phyloP scores from a whole-genome alignment of 2,113 vertebrate species.

The Menidia beryllina region DNA sequence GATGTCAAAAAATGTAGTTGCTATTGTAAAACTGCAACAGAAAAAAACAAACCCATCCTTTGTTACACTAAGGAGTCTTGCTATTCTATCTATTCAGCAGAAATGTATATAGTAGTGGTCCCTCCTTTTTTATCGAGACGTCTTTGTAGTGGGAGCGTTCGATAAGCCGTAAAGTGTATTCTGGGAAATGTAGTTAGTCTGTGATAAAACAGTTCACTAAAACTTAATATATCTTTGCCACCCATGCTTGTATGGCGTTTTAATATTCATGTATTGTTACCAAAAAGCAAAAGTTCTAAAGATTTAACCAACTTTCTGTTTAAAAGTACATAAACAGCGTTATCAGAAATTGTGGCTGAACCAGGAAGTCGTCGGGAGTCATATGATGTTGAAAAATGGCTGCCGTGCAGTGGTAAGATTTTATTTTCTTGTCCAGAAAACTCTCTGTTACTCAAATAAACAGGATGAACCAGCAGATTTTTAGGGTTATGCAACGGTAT shows the following conservation, averaged over 20 bases:
- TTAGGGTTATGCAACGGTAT: fast-evolving
- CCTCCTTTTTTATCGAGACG: not conserved
- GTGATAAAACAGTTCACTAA: not conserved
- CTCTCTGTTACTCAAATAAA: not conserved
- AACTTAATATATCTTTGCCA: not conserved
- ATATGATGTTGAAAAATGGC: conserved; percentile 82
- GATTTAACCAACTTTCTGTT: fast-evolving
- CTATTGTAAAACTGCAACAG: fast-evolving
- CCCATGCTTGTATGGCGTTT: fast-evolving
- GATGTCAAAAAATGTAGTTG: not conserved
- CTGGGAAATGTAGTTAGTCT: conserved; percentile 62
- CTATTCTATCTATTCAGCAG: not conserved
- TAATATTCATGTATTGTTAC: not conserved
- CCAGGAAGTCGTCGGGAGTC: conserved; percentile 71
- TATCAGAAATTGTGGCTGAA: not conserved
- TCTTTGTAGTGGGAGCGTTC: not conserved
- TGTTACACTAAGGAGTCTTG: not conserved
- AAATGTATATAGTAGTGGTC: conserved; percentile 15
- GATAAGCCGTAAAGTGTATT: not conserved
- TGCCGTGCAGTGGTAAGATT: conserved; percentile 82
- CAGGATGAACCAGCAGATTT: not conserved
- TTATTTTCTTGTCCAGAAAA: conserved; percentile 19
- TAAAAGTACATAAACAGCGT: not conserved
- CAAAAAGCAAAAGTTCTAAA: not conserved
- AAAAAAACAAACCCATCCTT: fast-evolving